phyloP scores from a whole-genome alignment of 2,113 vertebrate genomes.

The Mastomys natalensis region DNA sequence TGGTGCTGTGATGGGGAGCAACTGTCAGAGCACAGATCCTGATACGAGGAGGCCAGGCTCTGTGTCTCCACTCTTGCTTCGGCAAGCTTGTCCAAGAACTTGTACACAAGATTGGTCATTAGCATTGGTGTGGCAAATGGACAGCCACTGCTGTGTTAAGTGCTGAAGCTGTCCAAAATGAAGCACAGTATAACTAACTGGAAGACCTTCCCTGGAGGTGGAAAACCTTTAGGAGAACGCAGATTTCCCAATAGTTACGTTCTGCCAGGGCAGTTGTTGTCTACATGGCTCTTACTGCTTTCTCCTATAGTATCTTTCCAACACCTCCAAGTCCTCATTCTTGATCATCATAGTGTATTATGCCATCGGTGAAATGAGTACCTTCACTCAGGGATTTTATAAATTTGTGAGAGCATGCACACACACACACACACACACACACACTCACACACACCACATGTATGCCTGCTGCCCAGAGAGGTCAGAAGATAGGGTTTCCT shows the following conservation, averaged over 20 bases:
- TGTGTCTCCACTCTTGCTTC: neutral
- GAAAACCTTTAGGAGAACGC: neutral
- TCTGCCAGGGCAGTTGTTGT: neutral
- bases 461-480: neutral
- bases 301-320: neutral
- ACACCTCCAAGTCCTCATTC: neutral
- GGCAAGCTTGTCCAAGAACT: neutral
- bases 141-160: neutral
- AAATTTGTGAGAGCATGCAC: neutral
- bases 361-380: neutral
- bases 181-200: neutral
- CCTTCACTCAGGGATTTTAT: conserved; percentile 9
- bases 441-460: neutral
- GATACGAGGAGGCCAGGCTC: neutral
- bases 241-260: neutral
- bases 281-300: neutral
- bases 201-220: neutral
- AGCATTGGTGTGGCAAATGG: neutral
- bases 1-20: neutral
- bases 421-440: neutral
- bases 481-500: neutral
- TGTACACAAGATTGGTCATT: neutral
- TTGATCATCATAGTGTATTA: neutral
- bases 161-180: neutral
- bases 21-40: neutral